Conservation (phyloP, 2,888 invertebrate genomes). For the Erebia epiphron region DNA sequence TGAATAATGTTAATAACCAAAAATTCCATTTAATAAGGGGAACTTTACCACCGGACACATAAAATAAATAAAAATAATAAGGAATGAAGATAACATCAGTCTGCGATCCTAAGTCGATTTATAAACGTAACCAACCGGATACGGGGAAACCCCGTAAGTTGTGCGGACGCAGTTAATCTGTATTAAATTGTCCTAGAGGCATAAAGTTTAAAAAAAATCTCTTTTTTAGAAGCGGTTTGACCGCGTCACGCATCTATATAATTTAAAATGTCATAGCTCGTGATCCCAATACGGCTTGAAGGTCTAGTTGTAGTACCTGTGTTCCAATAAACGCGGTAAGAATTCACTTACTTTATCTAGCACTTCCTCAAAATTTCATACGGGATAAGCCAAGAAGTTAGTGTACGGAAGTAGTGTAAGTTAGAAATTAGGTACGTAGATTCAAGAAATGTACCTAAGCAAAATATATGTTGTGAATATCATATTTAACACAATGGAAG, state of each 20-base stretch:
- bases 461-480: too few species aligned
- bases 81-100: constrained; percentile 1
- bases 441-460: too few species aligned
- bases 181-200: constrained; percentile 7
- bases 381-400: too few species aligned
- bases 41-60: neutral
- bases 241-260: neutral
- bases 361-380: too few species aligned
- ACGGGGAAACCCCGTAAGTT: constrained; percentile 21
- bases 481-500: too few species aligned
- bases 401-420: too few species aligned
- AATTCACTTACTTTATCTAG: too few species aligned
- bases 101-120: neutral
- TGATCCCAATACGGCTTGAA: too few species aligned
- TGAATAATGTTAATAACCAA: neutral
- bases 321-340: too few species aligned
- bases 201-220: neutral
- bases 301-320: too few species aligned
- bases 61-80: neutral
- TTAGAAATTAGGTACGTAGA: too few species aligned
- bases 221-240: neutral
- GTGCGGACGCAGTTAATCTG: neutral
- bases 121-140: constrained; percentile 19
- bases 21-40: neutral
- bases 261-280: too few species aligned